phyloP scores from a whole-genome alignment of 2,113 vertebrate species.

The Hydrochoerus hydrochaeris region DNA sequence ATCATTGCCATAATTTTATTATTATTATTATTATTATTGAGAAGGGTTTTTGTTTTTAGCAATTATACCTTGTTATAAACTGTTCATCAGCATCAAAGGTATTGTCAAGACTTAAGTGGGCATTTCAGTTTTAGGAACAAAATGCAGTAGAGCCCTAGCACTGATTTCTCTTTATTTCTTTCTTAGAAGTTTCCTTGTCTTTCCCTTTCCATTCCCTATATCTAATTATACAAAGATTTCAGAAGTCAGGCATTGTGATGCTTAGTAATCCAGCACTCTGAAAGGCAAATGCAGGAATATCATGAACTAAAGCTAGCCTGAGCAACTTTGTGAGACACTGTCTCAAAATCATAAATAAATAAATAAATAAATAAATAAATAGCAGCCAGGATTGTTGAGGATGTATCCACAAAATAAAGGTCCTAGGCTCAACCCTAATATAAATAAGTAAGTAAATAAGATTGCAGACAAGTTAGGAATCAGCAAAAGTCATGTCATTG shows the following conservation, averaged over 20 bases:
- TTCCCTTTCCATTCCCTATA: neutral
- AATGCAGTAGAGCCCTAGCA: neutral
- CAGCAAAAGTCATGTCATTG: neutral
- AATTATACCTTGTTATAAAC: neutral
- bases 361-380: neutral
- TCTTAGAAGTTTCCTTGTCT: neutral
- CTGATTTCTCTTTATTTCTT: neutral
- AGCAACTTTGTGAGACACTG: neutral
- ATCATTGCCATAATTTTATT: neutral
- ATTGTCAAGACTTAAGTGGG: neutral
- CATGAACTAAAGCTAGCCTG: neutral
- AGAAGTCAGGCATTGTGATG: neutral
- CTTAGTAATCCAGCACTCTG: neutral
- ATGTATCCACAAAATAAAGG: neutral
- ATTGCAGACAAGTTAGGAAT: neutral
- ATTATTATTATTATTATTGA: neutral
- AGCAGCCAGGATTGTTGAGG: neutral
- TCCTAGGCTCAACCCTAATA: neutral
- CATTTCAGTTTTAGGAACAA: neutral
- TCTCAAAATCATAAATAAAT: neutral
- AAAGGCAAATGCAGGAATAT: neutral
- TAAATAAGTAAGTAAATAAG: neutral
- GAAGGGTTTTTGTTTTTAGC: neutral
- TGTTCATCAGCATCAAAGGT: neutral
- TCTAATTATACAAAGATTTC: neutral